Evolutionary conservation across 2,797 vertebrate species (phyloP).

Genomic region (Pangasius krempfi): DNA sequence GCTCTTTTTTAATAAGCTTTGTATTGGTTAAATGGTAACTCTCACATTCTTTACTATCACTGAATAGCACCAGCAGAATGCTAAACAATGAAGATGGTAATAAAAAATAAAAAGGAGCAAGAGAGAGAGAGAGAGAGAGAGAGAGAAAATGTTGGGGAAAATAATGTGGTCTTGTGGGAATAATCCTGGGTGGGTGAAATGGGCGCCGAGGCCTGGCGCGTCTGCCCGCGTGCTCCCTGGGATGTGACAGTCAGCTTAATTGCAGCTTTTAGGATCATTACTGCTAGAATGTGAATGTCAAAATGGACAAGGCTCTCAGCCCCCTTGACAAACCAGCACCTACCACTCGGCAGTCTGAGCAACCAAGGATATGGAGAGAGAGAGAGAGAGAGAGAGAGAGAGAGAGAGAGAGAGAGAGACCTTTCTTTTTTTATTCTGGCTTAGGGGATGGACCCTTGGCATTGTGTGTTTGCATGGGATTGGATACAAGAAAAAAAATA

Average conservation of each 20-base stretch:
- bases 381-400: conserved; percentile 59
- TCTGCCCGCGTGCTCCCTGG: conserved; percentile 72
- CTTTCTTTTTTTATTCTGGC: conserved; percentile 3
- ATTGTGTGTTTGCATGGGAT: conserved; percentile 32
- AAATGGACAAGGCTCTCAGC: conserved; percentile 76
- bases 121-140: conserved; percentile 17
- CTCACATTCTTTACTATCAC: conserved; percentile 5
- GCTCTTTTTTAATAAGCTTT: not conserved
- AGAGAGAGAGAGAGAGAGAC: conserved; percentile 36
- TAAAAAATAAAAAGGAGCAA: conserved; percentile 19
- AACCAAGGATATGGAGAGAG: conserved; percentile 65
- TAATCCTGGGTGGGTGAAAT: conserved; percentile 79
- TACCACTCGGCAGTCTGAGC: conserved; percentile 69
- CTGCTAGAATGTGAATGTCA: conserved; percentile 81
- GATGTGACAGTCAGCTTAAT: conserved; percentile 79
- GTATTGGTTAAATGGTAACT: not conserved
- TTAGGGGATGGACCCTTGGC: conserved; percentile 23
- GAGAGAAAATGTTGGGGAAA: conserved; percentile 41
- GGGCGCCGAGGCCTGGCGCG: conserved; percentile 65
- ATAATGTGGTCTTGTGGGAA: conserved; percentile 68
- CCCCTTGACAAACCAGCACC: conserved; percentile 76
- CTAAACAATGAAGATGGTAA: conserved; percentile 43
- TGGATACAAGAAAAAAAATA: conserved; percentile 15
- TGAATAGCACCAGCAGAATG: conserved; percentile 19
- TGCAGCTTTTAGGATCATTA: conserved; percentile 84